These are phyloP conservation scores for Smittia aterrima DNA, from an alignment of 2,888 invertebrate species.

Conservation along the genomic window DNA sequence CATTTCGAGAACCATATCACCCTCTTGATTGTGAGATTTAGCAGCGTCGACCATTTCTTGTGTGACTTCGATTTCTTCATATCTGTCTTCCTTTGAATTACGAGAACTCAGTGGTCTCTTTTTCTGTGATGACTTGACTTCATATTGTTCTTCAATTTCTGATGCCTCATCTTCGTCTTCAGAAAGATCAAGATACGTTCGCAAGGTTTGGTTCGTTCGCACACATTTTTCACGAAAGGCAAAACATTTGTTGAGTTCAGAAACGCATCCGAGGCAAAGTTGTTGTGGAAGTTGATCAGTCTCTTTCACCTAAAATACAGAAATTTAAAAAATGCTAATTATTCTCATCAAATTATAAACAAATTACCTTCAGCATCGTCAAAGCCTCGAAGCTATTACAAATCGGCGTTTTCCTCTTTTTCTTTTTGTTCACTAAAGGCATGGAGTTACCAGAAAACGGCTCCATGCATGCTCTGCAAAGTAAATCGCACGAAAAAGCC, in stretches of 20 bases:
- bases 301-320: slow-evolving; percentile 5
- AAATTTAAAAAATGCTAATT: background rate
- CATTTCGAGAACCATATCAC: background rate
- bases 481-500: background rate
- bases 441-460: background rate
- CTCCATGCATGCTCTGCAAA: slow-evolving; percentile 24
- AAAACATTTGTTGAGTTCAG: slow-evolving; percentile 26
- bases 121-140: background rate
- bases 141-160: background rate
- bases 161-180: background rate
- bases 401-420: slow-evolving; percentile 15
- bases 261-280: slow-evolving; percentile 6
- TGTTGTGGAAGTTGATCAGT: slow-evolving; percentile 22
- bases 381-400: slow-evolving; percentile 18
- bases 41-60: background rate
- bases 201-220: slow-evolving; percentile 1
- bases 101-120: background rate
- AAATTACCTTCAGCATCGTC: background rate
- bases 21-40: background rate
- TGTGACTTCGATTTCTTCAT: slow-evolving; percentile 21
- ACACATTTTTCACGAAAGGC: slow-evolving; percentile 21
- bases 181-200: slow-evolving; percentile 7
- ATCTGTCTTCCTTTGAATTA: background rate
- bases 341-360: background rate
- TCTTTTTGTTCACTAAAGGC: slow-evolving; percentile 18